Percentiles rank a stretch among this genome's conserved stretches.
phyloP scores from a whole-genome alignment of 2,797 vertebrate species.

The Fringilla coelebs region DNA sequence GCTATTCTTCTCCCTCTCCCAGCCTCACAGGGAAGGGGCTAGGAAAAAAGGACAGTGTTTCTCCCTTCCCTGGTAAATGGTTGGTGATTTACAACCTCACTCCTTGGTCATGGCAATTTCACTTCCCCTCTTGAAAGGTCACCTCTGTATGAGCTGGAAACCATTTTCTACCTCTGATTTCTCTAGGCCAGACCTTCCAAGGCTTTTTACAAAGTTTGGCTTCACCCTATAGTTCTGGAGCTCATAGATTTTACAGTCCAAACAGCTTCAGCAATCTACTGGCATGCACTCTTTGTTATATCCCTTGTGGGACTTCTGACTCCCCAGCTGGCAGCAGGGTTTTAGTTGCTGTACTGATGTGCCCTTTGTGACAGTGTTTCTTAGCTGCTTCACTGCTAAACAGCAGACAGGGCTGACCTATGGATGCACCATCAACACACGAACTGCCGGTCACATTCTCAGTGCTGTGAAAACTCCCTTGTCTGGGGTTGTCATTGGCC shows the following conservation, averaged over 20 bases:
- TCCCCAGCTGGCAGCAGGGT: not conserved
- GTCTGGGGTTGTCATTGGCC: not conserved
- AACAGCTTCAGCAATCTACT: not conserved
- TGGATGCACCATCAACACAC: not conserved
- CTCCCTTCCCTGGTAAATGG: not conserved
- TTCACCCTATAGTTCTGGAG: not conserved
- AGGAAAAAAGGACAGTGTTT: not conserved
- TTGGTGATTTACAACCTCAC: not conserved
- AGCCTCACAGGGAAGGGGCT: not conserved
- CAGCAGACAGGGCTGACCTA: fast-evolving
- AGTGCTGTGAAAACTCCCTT: not conserved
- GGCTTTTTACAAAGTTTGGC: not conserved
- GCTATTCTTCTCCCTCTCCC: not conserved
- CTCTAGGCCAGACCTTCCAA: not conserved
- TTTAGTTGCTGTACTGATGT: not conserved
- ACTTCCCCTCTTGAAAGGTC: not conserved
- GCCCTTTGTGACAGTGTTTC: not conserved
- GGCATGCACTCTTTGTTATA: fast-evolving
- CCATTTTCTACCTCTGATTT: not conserved
- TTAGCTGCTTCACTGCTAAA: not conserved
- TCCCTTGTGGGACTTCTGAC: not conserved
- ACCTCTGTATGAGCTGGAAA: not conserved
- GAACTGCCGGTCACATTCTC: not conserved
- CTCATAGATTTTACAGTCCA: not conserved
- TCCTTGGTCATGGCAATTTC: not conserved